Evolutionary conservation across 2,888 invertebrate genomes (phyloP), one percentile per base, ranked within the genome.

Genomic region (Poecilobothrus nobilitatus): DNA sequence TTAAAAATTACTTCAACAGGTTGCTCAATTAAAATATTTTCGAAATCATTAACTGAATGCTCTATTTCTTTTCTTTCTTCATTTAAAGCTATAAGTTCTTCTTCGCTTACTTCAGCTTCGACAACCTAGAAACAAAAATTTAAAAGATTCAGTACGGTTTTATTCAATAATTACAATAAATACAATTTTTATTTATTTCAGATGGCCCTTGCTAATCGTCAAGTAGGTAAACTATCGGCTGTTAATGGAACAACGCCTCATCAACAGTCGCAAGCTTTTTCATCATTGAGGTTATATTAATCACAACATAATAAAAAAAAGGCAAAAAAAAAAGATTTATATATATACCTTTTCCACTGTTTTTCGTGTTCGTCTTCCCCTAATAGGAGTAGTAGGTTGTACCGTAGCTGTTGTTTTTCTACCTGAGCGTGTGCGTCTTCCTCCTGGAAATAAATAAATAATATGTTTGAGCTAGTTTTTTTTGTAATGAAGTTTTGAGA

Each of bases 391-490:
- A 22, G 21, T 12, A 2, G 6, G 5, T 22, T 22, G 21, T 63
- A 21, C 7, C 5, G 63, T 21, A 3, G 21, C 12, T 22, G 7
- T 63, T 22, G 63, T 22, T 63, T 63, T 63, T 12, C 63, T 21
- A 15, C 63, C 63, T 63, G 63, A 63, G 10, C 63, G 63, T 7
- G 63, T 63, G 21, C 63, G 21, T 63, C 63, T 63, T 63, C 63
- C 63, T 22, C 63, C 63, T 63, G 20, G 6, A 22, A 63, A 37
- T 37, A 7, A 37, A 37, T 53, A 15, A 53, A 53, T 12, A 18
- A n/a, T n/a, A n/a, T n/a, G n/a, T n/a, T n/a, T n/a, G n/a, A n/a
- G n/a, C n/a, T n/a, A 9, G 15, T 53, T 53, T 18, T 53, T 53
- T 53, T 18, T n/a, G 2, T 18, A 18, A 53, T 6, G 18, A 1